Base-by-base conservation (phyloP, 2,113 vertebrate genomes). In the Pampusana beccarii region DNA sequence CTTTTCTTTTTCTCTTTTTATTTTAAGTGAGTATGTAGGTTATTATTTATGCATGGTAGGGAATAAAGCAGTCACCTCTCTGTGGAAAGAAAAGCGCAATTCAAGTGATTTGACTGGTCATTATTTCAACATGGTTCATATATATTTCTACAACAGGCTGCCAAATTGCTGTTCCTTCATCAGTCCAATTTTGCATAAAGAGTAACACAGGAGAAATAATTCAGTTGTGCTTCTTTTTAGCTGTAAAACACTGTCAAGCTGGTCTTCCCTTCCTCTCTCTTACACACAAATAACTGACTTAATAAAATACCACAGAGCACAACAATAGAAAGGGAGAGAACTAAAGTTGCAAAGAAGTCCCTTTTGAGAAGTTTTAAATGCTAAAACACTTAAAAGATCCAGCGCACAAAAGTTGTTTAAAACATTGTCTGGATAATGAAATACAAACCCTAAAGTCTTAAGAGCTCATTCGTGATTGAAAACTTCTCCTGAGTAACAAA, bases 161-260 rank as follows among this genome's bases (percentile, higher is more conserved):
- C 5, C 42, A 94, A 74, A 93, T 84, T 82, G 51, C 33, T 81
- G 16, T 51, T 92, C 42, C 80, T 96, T 71, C 65, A 46, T 61
- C 42, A 53, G 50, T 17, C 23, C 11, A 21, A 20, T 53, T 94
- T 93, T 84, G 20, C 16, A 42, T 57, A 29, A 77, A 36, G 17
- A 74, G 12, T 40, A 48, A 65, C n/a, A 75, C 21, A 53, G 50
- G 61, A 21, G 44, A 86, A 87, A 92, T 79, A 54, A 64, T 62
- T 69, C 16, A 28, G 6, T 23, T 31, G 15, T 34, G 8, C 4
- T 79, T 44, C n/a, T 82, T 16, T 60, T 48, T 61, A 86, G 29
- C 61, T 80, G 14, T 11, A 79, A 81, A 75, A 77, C 14, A 34
- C 46, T 65, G 81, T 66, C 54, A 50, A 42, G 48, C 40, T 33